A percentile compares a stretch with the other conserved stretches of the same genome.
Conservation (phyloP, 1,140 invertebrate genomes). For the Acyrthosiphon pisum region DNA sequence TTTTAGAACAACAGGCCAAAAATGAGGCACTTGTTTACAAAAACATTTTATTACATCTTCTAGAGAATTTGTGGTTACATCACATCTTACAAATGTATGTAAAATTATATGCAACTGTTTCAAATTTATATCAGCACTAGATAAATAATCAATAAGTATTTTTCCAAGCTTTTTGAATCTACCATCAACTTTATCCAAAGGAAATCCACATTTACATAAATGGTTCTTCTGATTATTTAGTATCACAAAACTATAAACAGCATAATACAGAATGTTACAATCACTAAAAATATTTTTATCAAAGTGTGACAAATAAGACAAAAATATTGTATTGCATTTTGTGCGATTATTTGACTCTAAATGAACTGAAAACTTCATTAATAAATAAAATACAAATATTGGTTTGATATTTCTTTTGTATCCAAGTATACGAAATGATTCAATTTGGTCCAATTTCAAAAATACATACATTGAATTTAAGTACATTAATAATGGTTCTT, state of each 20-base stretch:
- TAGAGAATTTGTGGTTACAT: background rate
- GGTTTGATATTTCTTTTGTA: constrained; percentile 59
- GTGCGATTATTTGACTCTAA: constrained; percentile 54
- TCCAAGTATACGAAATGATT: constrained; percentile 60
- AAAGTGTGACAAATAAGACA: constrained; percentile 60
- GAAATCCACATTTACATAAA: constrained; percentile 45
- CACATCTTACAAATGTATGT: background rate
- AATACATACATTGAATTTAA: constrained; percentile 62
- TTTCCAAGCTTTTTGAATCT: constrained; percentile 47
- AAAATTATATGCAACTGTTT: constrained; percentile 41
- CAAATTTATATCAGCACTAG: constrained; percentile 14
- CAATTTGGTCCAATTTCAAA: constrained; percentile 61
- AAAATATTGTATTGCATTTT: constrained; percentile 60
- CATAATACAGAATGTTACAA: constrained; percentile 50
- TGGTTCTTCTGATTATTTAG: background rate
- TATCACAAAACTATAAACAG: constrained; percentile 27
- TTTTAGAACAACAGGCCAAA: constrained; percentile 29
- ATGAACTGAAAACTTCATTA: constrained; percentile 60
- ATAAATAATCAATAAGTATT: constrained; percentile 49
- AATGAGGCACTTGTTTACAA: constrained; percentile 37
- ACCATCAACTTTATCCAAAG: constrained; percentile 16
- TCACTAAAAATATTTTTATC: constrained; percentile 52
- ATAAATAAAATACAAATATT: constrained; percentile 60
- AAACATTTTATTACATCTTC: constrained; percentile 54
- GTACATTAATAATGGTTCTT: constrained; percentile 60